Base-by-base conservation (phyloP, 2,113 vertebrate genomes). In the Trachemys scripta region DNA sequence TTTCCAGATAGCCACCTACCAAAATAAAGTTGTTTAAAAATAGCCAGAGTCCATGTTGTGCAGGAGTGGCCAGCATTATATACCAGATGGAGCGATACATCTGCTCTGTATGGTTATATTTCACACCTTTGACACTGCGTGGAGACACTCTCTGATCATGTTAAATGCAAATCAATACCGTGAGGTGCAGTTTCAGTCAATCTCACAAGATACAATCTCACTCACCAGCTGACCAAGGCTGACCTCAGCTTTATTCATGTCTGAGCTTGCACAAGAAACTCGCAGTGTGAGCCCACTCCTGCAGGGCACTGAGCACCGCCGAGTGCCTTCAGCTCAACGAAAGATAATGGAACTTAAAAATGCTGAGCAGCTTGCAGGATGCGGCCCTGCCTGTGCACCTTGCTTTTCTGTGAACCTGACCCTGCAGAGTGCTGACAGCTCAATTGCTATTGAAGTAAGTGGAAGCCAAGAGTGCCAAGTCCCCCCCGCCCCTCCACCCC, bases 231-330 rank as follows among this genome's bases (percentile, higher is more conserved):
- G 87, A 90, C 45, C 50, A 76, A 95, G 91, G 50, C 82, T 81
- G 87, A 94, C 92, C 91, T 93, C 87, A 89, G 88, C 91, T 95
- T 88, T 91, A 87, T 62, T 87, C 91, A 80, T 95, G 94, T 84
- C 95, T 95, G 83, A 97, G 94, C 88, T 92, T 84, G 25, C 80
- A 56, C 53, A 24, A 92, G 45, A 54, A 86, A 88, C 82, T 90
- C 88, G 45, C 94, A 88, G 89, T 6, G 27, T 16, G 83, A 84
- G 19, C 51, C 82, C 47, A 81, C 81, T 78, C 94, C 81, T 83
- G 13, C 59, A 76, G 87, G 57, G 75, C 89, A 8, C 6, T 24
- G 72, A 51, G 4, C 69, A 82, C 3, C 65, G 87, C 56, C 17
- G 10, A 45, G 38, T 75, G 29, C 42, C 42, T 91, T 82, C 45